A percentile compares a stretch with the other conserved stretches of the same genome.
These are phyloP conservation scores for Dicrurus megarhynchus DNA, from an alignment of 2,113 vertebrate species.

Conservation along the genomic window DNA sequence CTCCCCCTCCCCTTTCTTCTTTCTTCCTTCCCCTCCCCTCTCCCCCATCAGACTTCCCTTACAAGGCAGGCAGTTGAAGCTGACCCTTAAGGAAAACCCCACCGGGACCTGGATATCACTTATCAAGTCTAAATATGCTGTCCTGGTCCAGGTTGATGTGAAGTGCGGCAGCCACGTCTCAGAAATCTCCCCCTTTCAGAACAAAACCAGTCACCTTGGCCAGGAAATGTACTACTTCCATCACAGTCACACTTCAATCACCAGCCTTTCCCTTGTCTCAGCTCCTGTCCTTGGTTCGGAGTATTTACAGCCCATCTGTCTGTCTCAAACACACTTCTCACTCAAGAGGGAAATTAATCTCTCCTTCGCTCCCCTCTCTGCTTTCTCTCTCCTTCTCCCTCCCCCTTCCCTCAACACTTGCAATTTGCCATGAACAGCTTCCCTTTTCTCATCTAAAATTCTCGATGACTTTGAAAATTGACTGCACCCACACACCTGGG, in stretches of 20 bases:
- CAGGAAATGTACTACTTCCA: slow-evolving; percentile 63
- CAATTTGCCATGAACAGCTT: slow-evolving; percentile 59
- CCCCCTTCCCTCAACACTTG: slow-evolving; percentile 31
- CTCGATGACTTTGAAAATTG: slow-evolving; percentile 60
- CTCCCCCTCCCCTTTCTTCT: not conserved
- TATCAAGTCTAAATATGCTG: slow-evolving; percentile 48
- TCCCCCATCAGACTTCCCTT: not conserved
- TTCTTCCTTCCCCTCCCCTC: not conserved
- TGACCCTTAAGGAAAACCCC: slow-evolving; percentile 57
- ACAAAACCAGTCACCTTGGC: slow-evolving; percentile 72
- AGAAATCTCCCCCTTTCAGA: not conserved
- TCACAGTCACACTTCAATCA: slow-evolving; percentile 78
- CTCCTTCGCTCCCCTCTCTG: not conserved
- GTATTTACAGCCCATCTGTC: slow-evolving; percentile 82
- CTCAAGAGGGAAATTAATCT: slow-evolving; percentile 65
- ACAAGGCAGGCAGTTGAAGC: slow-evolving; percentile 31
- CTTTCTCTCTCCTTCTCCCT: not conserved
- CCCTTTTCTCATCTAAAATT: slow-evolving; percentile 53
- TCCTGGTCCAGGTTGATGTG: slow-evolving; percentile 39
- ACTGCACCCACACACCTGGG: slow-evolving; percentile 62
- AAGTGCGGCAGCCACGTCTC: not conserved
- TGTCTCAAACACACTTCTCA: slow-evolving; percentile 71
- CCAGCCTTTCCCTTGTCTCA: slow-evolving; percentile 73
- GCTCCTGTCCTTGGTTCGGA: slow-evolving; percentile 72
- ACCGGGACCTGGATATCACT: slow-evolving; percentile 51